Percentiles rank a stretch among this genome's conserved stretches.
phyloP scores from a whole-genome alignment of 2,888 invertebrate species.

The Plemyria rubiginata region DNA sequence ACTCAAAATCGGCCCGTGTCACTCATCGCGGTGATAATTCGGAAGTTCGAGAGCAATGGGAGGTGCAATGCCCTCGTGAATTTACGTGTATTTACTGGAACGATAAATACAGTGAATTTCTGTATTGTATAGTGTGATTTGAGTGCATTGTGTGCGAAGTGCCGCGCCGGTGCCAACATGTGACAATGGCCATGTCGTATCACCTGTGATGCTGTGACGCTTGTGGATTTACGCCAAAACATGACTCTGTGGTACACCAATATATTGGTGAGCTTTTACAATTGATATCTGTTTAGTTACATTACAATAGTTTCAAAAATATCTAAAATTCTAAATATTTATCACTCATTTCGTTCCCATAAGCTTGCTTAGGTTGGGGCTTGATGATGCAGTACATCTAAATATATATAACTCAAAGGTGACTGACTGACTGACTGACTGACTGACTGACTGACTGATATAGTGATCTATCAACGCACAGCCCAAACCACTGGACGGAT shows the following conservation, averaged over 20 bases:
- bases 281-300: slow-evolving; percentile 11
- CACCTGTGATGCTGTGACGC: slow-evolving; percentile 73
- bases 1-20: slow-evolving; percentile 47
- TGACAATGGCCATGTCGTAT: slow-evolving; percentile 71
- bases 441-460: no score
- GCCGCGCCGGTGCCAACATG: slow-evolving; percentile 56
- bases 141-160: slow-evolving; percentile 62
- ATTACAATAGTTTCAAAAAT: neutral
- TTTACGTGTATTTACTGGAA: slow-evolving; percentile 51
- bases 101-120: slow-evolving; percentile 40
- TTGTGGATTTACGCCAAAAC: slow-evolving; percentile 76
- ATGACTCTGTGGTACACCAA: slow-evolving; percentile 84
- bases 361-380: no score
- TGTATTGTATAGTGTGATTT: slow-evolving; percentile 54
- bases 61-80: slow-evolving; percentile 59
- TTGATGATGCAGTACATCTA: no score
- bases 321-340: neutral
- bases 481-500: no score
- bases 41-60: slow-evolving; percentile 53
- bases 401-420: no score
- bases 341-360: neutral
- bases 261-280: slow-evolving; percentile 74
- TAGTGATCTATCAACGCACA: no score
- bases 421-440: no score
- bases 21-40: slow-evolving; percentile 54